phyloP scores from a whole-genome alignment of 2,113 vertebrate genomes.

The Periophthalmus modestus region DNA sequence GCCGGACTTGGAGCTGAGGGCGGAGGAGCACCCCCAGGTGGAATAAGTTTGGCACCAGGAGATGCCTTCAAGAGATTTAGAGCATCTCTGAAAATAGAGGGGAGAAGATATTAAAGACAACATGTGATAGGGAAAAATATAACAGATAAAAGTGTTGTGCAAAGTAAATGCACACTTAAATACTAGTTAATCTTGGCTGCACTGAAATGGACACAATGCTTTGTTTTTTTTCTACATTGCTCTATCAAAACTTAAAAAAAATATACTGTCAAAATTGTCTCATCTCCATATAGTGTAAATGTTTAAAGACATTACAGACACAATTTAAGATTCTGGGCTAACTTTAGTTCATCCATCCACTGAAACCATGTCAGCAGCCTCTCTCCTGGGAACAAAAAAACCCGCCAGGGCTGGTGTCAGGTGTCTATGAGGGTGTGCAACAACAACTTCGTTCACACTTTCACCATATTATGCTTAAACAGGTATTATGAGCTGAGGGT shows the following conservation, averaged over 20 bases:
- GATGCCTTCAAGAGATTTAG: slow-evolving; percentile 84
- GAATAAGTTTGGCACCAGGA: slow-evolving; percentile 46
- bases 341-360: slow-evolving; percentile 22
- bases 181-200: too few species aligned
- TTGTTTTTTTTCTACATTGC: too few species aligned
- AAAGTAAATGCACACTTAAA: too few species aligned
- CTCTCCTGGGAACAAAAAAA: slow-evolving; percentile 39
- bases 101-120: not conserved
- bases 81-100: slow-evolving; percentile 81
- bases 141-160: not conserved
- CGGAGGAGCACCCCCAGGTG: slow-evolving; percentile 12
- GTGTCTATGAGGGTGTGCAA: slow-evolving; percentile 21
- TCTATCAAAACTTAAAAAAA: too few species aligned
- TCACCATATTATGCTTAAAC: slow-evolving; percentile 12
- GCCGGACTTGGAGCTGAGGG: slow-evolving; percentile 24
- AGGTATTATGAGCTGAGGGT: not conserved
- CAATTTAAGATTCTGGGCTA: not conserved
- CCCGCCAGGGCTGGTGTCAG: slow-evolving; percentile 18
- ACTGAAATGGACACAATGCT: too few species aligned
- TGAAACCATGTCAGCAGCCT: not conserved
- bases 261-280: too few species aligned
- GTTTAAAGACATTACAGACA: not conserved
- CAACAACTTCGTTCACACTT: slow-evolving; percentile 25
- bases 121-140: not conserved
- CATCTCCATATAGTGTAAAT: too few species aligned